Evolutionary conservation across 2,113 vertebrate genomes (phyloP).

Genomic region (Eulacestoma nigropectus): DNA sequence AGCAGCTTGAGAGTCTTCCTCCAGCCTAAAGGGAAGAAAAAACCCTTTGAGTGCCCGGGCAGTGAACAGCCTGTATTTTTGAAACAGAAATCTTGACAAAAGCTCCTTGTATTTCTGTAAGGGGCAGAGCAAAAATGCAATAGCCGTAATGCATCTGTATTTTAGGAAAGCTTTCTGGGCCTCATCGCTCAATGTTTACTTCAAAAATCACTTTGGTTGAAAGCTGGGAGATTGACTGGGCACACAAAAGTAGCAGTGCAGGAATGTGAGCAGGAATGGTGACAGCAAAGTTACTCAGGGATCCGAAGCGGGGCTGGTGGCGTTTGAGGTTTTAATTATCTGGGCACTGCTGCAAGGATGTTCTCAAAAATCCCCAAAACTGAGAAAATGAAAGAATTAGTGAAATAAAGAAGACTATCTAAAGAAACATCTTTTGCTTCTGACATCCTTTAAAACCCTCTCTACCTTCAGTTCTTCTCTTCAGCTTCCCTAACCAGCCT

Average conservation of each 20-base stretch:
- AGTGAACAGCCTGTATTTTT: not conserved
- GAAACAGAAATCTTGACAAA: not conserved
- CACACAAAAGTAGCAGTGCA: not conserved
- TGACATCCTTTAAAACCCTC: not conserved
- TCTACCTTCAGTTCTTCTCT: not conserved
- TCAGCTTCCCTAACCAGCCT: not conserved
- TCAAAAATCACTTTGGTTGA: not conserved
- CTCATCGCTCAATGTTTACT: not conserved
- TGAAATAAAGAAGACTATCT: not conserved
- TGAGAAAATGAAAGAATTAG: not conserved
- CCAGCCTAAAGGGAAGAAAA: not conserved
- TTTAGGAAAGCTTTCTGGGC: not conserved
- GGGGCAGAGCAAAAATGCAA: not conserved
- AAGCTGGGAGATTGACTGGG: not conserved
- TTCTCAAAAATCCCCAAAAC: not conserved
- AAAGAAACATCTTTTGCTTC: not conserved
- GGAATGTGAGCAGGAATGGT: not conserved
- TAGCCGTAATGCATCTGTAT: not conserved
- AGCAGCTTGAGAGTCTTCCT: conserved; percentile 22
- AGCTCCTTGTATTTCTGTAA: not conserved
- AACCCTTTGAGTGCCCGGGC: not conserved
- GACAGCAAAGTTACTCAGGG: not conserved
- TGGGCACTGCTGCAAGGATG: not conserved
- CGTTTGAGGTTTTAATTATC: not conserved
- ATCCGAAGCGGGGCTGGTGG: not conserved